phyloP scores from a whole-genome alignment of 2,113 vertebrate species.

The Forbesichthys papilliferus region DNA sequence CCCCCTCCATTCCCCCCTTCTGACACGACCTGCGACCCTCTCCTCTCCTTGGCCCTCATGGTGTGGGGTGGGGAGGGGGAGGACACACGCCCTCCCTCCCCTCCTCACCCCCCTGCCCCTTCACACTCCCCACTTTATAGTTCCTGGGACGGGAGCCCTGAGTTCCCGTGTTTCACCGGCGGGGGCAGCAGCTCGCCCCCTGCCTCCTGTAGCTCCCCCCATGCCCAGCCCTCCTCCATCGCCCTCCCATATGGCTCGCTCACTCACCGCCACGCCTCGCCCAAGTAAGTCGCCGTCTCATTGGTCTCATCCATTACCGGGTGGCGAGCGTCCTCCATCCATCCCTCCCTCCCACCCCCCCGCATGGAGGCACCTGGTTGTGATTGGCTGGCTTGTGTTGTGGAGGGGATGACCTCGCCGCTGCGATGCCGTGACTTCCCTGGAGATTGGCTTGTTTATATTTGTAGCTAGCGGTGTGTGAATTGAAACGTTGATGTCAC shows the following conservation, averaged over 20 bases:
- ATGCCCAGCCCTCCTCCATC: constrained; percentile 75
- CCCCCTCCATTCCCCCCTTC: constrained; percentile 49
- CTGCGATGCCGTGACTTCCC: neutral
- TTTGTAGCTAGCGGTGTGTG: neutral
- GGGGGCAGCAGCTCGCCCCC: constrained; percentile 74
- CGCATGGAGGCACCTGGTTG: constrained; percentile 44
- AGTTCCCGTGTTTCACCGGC: constrained; percentile 71
- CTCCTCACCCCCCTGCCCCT: constrained; percentile 45
- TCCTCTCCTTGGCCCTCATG: constrained; percentile 46
- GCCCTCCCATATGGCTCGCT: constrained; percentile 70
- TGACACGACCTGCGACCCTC: constrained; percentile 48
- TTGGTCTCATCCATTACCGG: constrained; percentile 35
- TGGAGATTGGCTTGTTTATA: neutral
- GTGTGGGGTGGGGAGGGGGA: neutral
- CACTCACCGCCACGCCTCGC: constrained; percentile 76
- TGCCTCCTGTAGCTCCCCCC: constrained; percentile 78
- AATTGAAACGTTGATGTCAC: too few relatives aligned
- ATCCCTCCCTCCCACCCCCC: constrained; percentile 10
- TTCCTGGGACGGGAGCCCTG: constrained; percentile 71
- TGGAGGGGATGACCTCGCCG: neutral
- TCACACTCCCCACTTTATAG: constrained; percentile 63
- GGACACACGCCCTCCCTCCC: constrained; percentile 4
- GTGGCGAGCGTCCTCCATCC: constrained; percentile 34
- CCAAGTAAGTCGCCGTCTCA: constrained; percentile 74
- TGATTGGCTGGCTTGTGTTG: constrained; percentile 6